Percentiles rank a stretch among this genome's conserved stretches.
Conservation (phyloP, 1,140 invertebrate species). For the Branchinecta lynchi region DNA sequence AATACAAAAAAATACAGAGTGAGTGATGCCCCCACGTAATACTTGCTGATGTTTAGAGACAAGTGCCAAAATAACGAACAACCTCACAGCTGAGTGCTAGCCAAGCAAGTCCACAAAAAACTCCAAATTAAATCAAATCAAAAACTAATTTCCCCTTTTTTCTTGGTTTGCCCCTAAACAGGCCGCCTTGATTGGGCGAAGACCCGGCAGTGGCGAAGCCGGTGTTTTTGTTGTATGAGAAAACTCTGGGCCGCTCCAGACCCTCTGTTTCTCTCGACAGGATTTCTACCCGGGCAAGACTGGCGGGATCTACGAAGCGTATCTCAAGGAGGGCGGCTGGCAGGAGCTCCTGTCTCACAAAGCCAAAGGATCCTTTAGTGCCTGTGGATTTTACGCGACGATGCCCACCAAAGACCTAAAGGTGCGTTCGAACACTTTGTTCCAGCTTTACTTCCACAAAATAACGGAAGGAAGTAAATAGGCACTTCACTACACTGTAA, state of each 20-base stretch:
- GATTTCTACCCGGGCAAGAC: constrained; percentile 24
- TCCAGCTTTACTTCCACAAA: too few species aligned
- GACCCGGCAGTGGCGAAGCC: not conserved
- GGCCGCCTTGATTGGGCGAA: not conserved
- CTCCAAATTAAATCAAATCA: constrained; percentile 8
- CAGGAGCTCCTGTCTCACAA: constrained; percentile 23
- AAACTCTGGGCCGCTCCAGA: not conserved
- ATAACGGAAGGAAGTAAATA: too few species aligned
- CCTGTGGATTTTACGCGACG: constrained; percentile 25
- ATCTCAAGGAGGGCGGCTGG: constrained; percentile 28
- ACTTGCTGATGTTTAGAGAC: not conserved
- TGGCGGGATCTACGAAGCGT: constrained; percentile 27
- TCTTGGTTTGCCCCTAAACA: not conserved
- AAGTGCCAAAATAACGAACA: not conserved
- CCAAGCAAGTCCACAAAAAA: not conserved
- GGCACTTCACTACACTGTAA: too few species aligned
- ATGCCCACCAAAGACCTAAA: constrained; percentile 14
- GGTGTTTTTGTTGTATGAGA: not conserved
- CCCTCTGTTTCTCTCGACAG: constrained; percentile 15
- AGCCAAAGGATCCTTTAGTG: constrained; percentile 22
- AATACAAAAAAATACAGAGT: too few species aligned
- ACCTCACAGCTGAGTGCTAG: constrained; percentile 1
- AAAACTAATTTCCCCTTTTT: not conserved
- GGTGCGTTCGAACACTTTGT: not conserved
- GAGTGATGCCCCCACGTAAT: not conserved